phyloP scores from a whole-genome alignment of 2,113 vertebrate species.

The Chaetodon auriga region DNA sequence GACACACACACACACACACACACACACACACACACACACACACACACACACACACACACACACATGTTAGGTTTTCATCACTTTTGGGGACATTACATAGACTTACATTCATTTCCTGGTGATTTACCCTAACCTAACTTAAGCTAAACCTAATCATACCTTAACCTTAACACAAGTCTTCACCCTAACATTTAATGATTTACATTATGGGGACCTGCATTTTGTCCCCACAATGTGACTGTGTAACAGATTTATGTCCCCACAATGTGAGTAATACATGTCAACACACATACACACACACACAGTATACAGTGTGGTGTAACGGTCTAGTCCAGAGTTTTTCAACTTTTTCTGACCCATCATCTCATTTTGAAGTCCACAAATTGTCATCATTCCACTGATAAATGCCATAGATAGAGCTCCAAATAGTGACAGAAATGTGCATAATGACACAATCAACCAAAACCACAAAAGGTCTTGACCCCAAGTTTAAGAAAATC shows the following conservation, averaged over 20 bases:
- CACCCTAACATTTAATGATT: too few relatives aligned
- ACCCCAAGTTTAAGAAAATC: neutral
- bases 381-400: neutral
- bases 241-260: too few relatives aligned
- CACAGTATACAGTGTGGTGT: neutral
- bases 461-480: neutral
- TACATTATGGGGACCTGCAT: too few relatives aligned
- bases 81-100: too few relatives aligned
- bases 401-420: neutral
- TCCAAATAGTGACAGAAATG: neutral
- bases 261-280: too few relatives aligned
- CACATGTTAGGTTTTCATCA: too few relatives aligned
- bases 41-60: neutral
- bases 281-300: neutral
- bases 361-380: neutral
- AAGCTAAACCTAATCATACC: too few relatives aligned
- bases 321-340: neutral
- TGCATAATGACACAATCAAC: neutral
- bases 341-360: neutral
- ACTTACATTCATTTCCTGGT: too few relatives aligned
- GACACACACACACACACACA: constrained; percentile 9
- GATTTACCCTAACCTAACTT: too few relatives aligned
- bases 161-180: too few relatives aligned
- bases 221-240: too few relatives aligned
- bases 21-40: neutral